phyloP scores from a whole-genome alignment of 2,113 vertebrate genomes.

The Daboia siamensis region DNA sequence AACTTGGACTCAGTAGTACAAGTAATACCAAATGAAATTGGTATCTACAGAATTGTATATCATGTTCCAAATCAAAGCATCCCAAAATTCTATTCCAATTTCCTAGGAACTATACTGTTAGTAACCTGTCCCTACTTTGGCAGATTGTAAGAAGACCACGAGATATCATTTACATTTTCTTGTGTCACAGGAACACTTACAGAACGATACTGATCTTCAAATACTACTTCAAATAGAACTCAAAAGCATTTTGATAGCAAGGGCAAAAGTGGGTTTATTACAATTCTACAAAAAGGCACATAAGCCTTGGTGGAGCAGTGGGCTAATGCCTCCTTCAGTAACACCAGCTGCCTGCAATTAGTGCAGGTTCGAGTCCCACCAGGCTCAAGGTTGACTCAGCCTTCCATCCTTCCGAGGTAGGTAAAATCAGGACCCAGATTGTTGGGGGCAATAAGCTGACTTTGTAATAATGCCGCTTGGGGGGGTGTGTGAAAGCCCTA shows the following conservation, averaged over 20 bases:
- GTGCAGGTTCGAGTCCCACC: too few species aligned
- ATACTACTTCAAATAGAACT: background rate
- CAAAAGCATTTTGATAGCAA: background rate
- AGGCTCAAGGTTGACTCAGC: too few species aligned
- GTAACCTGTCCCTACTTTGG: background rate
- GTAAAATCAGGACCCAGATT: too few species aligned
- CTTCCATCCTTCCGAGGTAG: too few species aligned
- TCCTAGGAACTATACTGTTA: background rate
- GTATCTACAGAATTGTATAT: background rate
- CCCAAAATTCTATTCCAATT: background rate
- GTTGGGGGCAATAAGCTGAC: too few species aligned
- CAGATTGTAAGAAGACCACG: background rate
- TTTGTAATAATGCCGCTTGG: too few species aligned
- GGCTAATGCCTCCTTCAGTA: too few species aligned
- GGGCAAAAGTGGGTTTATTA: background rate
- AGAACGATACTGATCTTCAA: constrained; percentile 5
- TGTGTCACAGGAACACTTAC: background rate
- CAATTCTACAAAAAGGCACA: background rate
- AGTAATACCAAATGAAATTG: background rate
- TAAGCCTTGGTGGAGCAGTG: too few species aligned
- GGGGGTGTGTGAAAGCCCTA: too few species aligned
- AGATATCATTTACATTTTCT: background rate
- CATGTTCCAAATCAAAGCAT: background rate
- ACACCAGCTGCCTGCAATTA: too few species aligned
- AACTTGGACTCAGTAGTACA: background rate